Evolutionary conservation across 2,113 vertebrate species (phyloP), one percentile per base, ranked within the genome.

Genomic region (Laticauda laticaudata): DNA sequence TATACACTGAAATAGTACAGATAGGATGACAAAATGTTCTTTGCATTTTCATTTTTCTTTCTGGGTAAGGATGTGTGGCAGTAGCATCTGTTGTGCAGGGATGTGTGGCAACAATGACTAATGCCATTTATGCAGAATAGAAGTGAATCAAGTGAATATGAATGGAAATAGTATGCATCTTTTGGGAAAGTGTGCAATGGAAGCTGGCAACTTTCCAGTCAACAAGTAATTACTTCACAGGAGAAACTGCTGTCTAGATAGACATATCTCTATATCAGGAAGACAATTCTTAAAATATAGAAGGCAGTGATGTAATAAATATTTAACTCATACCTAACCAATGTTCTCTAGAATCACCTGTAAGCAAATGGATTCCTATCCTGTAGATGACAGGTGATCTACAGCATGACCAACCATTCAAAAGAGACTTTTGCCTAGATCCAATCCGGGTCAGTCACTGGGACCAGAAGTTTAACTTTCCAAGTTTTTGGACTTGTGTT

Each of bases 101-200:
- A 92, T 88, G 88, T 90, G 90, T 96, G 94, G 93, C 90, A 94
- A 91, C 96, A 93, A 95, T 94, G 94, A 93, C 93, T 95, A 93
- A 93, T 92, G 88, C 95, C 92, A 86, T 90, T 56, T 53, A 55
- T 0, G 2, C 48, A 55, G 94, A 91, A 59, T 39, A 95, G 93
- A 94, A 95, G 92, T 95, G 88, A 57, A 95, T 94, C 88, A 87
- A 45, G 45, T 45, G 45, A 5, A 92, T 92, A 93, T 94, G 95
- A 95, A 94, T 93, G 90, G 0, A 0, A 90, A 88, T 90, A n/a
- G 85, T 45, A 92, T 34, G 91, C 86, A 92, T 93, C 85, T 96
- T 96, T 94, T 89, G 94, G n/a, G 88, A 96, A 95, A 53, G 94
- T 94, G 94, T 95, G 61, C 94, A 86, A 94, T 96, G 96, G 95